Evolutionary conservation across 2,113 vertebrate species (phyloP).

Genomic region (Myocastor coypus): DNA sequence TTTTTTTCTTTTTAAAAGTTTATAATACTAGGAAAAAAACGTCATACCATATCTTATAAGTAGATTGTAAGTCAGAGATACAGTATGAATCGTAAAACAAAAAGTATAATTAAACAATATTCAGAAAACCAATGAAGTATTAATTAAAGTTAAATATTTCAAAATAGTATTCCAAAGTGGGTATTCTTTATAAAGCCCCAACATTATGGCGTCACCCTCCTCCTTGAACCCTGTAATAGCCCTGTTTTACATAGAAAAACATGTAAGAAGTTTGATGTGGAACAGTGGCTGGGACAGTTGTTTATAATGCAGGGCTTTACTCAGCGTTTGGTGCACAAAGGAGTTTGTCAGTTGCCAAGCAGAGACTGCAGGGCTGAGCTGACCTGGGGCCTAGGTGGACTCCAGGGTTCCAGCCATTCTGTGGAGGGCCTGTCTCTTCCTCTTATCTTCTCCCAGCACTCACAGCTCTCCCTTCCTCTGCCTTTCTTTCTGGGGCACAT

Average conservation of each 20-base stretch:
- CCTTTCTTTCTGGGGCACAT: background rate
- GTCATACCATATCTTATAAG: too few relatives aligned
- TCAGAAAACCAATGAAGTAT: too few relatives aligned
- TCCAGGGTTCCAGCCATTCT: background rate
- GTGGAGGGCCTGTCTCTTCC: background rate
- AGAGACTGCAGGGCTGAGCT: background rate
- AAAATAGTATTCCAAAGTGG: too few relatives aligned
- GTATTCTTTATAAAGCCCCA: background rate
- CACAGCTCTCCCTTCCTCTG: background rate
- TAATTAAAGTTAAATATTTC: too few relatives aligned
- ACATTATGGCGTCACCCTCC: background rate
- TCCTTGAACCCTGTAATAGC: background rate
- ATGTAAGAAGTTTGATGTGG: background rate
- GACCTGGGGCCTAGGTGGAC: background rate
- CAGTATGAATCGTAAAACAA: too few relatives aligned
- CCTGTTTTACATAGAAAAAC: background rate
- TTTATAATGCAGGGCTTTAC: background rate
- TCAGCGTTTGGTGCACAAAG: background rate
- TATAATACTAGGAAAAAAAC: too few relatives aligned
- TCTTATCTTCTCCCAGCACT: background rate
- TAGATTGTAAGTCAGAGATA: too few relatives aligned
- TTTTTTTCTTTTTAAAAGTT: too few relatives aligned
- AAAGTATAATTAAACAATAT: too few relatives aligned
- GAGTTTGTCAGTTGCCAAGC: background rate
- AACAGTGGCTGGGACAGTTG: background rate